Evolutionary conservation across 2,113 vertebrate species (phyloP), one percentile per base, ranked within the genome.

Genomic region (Chlamydotis undulata): DNA sequence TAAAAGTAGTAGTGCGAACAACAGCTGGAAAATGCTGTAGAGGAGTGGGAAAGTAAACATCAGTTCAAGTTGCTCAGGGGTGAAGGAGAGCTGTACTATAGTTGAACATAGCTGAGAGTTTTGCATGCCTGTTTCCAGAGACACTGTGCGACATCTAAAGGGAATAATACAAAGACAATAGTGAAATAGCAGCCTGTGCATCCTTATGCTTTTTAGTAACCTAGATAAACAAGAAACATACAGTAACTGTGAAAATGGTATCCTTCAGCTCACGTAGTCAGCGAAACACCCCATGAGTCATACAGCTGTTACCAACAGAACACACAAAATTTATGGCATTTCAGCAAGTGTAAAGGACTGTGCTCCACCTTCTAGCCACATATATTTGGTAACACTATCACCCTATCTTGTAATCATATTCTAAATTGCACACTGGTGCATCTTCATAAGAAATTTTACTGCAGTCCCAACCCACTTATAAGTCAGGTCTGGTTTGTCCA

Each of bases 11-110:
- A 93, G 22, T 0, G 98, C 98, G 39, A 98, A 96, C 5, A 49
- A 9, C 3, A 99, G 55, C 97, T 99, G 99, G 97, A 99, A 99
- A 95, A 99, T 98, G 91, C 98, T 99, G 97, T 99, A 99, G 98
- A 99, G 98, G 83, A 99, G 99, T 0, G 99, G 99, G 97, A 99
- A 99, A 16, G 98, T 98, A 89, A 99, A 99, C 97, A 99, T 98
- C 52, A 98, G 7, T 41, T 98, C 98, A 70, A 99, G 97, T 10
- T 99, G 98, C 9, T 98, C 98, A 4, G 96, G 79, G 21, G 18
- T 97, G 96, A 99, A 99, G 67, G 99, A 99, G 52, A 99, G 98
- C 93, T 99, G 99, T 45, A 99, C 97, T 18, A 99, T 98, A 13
- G 99, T 99, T 79, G 99, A 99, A 97, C 99, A 99, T 9, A 99